A percentile compares a stretch with the other conserved stretches of the same genome.
phyloP scores from a whole-genome alignment of 23 tunicate genomes.

The Phallusia fumigata region DNA sequence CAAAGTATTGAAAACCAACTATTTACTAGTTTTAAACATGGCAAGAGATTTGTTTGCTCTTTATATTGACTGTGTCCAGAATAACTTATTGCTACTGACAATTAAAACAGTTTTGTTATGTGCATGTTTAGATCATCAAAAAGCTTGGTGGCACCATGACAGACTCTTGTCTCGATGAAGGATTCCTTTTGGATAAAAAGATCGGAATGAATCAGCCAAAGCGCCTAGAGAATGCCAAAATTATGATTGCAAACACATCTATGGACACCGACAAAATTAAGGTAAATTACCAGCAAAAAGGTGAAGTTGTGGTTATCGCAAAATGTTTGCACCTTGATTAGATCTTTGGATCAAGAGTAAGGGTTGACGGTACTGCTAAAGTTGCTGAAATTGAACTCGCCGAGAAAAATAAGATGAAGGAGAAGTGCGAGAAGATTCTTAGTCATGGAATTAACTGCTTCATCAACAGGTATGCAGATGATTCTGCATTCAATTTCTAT shows the following conservation, averaged over 20 bases:
- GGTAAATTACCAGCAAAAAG: no score
- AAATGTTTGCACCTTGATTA: background rate
- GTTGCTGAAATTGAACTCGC: slow-evolving; percentile 97
- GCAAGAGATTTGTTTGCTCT: no score
- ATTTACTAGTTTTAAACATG: no score
- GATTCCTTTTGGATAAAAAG: slow-evolving; percentile 94
- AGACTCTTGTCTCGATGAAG: slow-evolving; percentile 90
- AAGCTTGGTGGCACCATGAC: slow-evolving; percentile 97
- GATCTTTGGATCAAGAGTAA: slow-evolving; percentile 97
- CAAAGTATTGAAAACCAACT: no score
- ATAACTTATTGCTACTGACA: no score
- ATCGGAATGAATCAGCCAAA: slow-evolving; percentile 98
- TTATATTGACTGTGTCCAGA: no score
- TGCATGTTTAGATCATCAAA: slow-evolving; percentile 78
- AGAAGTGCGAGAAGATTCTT: slow-evolving; percentile 93
- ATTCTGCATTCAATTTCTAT: no score
- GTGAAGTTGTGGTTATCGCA: no score
- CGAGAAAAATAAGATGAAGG: slow-evolving; percentile 98
- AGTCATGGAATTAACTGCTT: slow-evolving; percentile 89
- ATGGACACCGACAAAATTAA: slow-evolving; percentile 99
- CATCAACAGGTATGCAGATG: slow-evolving; percentile 82
- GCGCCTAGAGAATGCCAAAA: slow-evolving; percentile 93
- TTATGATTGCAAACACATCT: slow-evolving; percentile 93
- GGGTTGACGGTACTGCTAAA: slow-evolving; percentile 89
- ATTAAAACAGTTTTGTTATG: no score